A percentile compares a stretch with the other conserved stretches of the same genome.
phyloP scores from a whole-genome alignment of 2,797 vertebrate genomes.

The Microchirus variegatus region DNA sequence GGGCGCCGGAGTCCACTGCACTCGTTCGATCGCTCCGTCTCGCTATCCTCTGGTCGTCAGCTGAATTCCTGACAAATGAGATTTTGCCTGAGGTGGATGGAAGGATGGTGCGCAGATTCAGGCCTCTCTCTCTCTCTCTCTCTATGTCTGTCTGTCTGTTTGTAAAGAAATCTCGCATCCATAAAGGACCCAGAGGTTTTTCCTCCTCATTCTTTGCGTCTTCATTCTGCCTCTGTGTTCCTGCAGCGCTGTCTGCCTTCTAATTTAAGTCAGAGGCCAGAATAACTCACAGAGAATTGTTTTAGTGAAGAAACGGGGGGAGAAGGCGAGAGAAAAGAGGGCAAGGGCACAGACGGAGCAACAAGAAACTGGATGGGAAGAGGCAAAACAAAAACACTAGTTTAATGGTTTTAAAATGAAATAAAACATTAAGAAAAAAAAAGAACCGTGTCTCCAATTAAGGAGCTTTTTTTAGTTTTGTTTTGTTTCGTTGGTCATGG shows the following conservation, averaged over 20 bases:
- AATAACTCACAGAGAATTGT: slow-evolving; percentile 70
- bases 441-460: slow-evolving; percentile 75
- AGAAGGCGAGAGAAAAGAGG: slow-evolving; percentile 33
- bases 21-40: slow-evolving; percentile 59
- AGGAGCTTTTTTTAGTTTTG: slow-evolving; percentile 64
- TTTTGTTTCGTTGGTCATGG: slow-evolving; percentile 77
- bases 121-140: slow-evolving; percentile 61
- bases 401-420: slow-evolving; percentile 57
- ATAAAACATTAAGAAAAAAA: slow-evolving; percentile 51
- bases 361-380: slow-evolving; percentile 59
- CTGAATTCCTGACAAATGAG: slow-evolving; percentile 87
- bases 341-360: slow-evolving; percentile 65
- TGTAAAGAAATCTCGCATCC: slow-evolving; percentile 56
- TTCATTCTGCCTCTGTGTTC: slow-evolving; percentile 22
- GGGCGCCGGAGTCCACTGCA: slow-evolving; percentile 65
- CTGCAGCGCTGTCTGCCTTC: slow-evolving; percentile 50
- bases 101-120: slow-evolving; percentile 51
- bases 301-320: slow-evolving; percentile 72
- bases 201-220: slow-evolving; percentile 14
- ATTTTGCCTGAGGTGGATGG: slow-evolving; percentile 80
- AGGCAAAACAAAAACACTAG: slow-evolving; percentile 53
- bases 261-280: slow-evolving; percentile 66
- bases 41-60: slow-evolving; percentile 78
- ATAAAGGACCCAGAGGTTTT: slow-evolving; percentile 49
- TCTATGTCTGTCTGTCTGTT: slow-evolving; percentile 40